Evolutionary conservation across 2,888 invertebrate genomes (phyloP), one percentile per base, ranked within the genome.

Genomic region (Lasioglossum figueresi): DNA sequence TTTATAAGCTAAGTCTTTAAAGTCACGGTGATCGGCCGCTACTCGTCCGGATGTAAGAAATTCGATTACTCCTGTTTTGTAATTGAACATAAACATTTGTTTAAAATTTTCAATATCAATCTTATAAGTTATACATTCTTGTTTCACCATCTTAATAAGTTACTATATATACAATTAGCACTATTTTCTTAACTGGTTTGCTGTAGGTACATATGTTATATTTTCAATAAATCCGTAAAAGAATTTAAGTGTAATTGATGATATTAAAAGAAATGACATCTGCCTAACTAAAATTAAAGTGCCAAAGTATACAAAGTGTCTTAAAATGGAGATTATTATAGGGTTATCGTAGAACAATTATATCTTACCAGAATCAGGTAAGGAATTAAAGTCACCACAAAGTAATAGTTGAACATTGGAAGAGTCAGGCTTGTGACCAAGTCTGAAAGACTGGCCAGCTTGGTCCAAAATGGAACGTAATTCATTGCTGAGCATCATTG

Each of bases 401-500:
- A 99, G 96, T 91, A 99, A 95, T 88, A 99, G 95, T 94, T 99
- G 99, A 88, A 99, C 98, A 93, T 97, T 97, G 93, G 96, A 96
- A 88, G 97, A 96, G 93, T 98, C 97, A 85, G 97, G 97, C 92
- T 97, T 97, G 91, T 97, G 96, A 27, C 97, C 97, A 70, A 97
- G 96, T 88, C 98, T 96, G 92, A 98, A 96, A 91, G 97, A 97
- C 92, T 97, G 97, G 88, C 97, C 97, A 56, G 98, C 97, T 95
- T 98, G 98, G 93, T 99, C 98, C 88, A 98, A 96, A 88, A 99
- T 98, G 86, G 97, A 96, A 93, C 98, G 97, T 91, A 99, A 96
- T 95, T 99, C 99, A 95, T 98, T 98, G 95, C 99, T 98, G 91
- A 99, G 96, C 99, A 99, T 99, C 98, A 99, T 99, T 56, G 99